A percentile compares a stretch with the other conserved stretches of the same genome.
Conservation (phyloP, 2,888 invertebrate species). For the Pharmacophagus antenor region DNA sequence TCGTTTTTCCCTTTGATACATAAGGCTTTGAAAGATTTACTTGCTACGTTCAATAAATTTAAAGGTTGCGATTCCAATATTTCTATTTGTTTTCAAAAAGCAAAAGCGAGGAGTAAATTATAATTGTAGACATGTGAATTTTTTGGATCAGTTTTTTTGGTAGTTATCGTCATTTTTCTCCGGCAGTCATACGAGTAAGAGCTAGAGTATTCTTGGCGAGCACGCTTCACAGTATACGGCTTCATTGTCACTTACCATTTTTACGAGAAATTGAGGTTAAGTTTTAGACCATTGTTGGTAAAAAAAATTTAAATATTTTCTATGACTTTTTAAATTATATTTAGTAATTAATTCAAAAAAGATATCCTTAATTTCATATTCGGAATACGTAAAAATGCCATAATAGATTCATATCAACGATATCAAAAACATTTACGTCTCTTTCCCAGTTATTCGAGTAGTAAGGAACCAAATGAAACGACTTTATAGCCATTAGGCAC, state of each 20-base stretch:
- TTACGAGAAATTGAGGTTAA: too few species aligned
- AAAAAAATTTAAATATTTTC: too few species aligned
- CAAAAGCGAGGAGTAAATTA: too few species aligned
- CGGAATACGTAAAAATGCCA: background rate
- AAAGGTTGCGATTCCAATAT: background rate
- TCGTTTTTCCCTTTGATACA: constrained; percentile 14
- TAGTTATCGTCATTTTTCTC: too few species aligned
- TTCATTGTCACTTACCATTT: too few species aligned
- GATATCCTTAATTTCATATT: background rate
- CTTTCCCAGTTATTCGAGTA: constrained; percentile 12
- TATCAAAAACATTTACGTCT: constrained; percentile 8
- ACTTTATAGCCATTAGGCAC: constrained; percentile 36
- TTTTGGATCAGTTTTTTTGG: too few species aligned
- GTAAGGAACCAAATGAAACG: constrained; percentile 35
- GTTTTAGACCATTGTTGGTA: too few species aligned
- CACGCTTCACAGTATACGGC: too few species aligned
- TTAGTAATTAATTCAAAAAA: background rate
- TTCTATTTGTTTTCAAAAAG: background rate
- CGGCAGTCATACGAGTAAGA: too few species aligned
- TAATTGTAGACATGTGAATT: too few species aligned
- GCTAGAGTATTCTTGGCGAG: too few species aligned
- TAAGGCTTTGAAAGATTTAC: constrained; percentile 1
- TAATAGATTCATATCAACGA: constrained; percentile 5
- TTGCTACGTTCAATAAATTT: background rate
- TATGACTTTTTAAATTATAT: background rate